phyloP scores from a whole-genome alignment of 2,113 vertebrate genomes.

The Alectura lathami region DNA sequence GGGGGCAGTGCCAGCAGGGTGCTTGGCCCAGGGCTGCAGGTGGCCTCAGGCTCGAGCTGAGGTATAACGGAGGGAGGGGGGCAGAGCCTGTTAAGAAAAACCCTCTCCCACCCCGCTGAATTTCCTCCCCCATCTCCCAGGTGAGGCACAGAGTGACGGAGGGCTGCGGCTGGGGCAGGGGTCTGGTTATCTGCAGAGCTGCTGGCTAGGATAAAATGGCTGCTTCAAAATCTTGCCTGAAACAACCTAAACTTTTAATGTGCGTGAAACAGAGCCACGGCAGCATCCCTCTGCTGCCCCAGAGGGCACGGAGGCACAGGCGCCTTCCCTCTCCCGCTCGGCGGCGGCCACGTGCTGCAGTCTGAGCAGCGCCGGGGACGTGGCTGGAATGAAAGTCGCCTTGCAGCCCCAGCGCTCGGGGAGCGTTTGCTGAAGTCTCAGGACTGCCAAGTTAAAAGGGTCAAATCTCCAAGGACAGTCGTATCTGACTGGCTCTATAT shows the following conservation, averaged over 20 bases:
- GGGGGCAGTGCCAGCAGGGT: background rate
- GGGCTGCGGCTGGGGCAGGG: background rate
- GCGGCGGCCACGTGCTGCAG: slow-evolving; percentile 40
- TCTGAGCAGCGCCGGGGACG: slow-evolving; percentile 46
- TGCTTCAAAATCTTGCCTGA: slow-evolving; percentile 27
- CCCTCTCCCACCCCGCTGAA: background rate
- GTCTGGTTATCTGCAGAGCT: background rate
- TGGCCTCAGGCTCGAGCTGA: background rate
- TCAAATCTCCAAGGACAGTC: slow-evolving; percentile 74
- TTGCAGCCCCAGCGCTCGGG: slow-evolving; percentile 22
- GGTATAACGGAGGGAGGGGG: background rate
- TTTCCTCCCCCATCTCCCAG: background rate
- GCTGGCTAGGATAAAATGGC: slow-evolving; percentile 46
- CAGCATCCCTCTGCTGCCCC: slow-evolving; percentile 2
- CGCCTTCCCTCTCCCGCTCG: slow-evolving; percentile 34
- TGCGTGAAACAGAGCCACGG: background rate
- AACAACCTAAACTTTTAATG: slow-evolving; percentile 49
- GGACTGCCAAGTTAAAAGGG: slow-evolving; percentile 61
- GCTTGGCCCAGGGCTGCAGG: background rate
- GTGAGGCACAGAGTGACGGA: background rate
- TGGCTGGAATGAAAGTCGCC: slow-evolving; percentile 66
- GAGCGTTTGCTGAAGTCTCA: slow-evolving; percentile 21
- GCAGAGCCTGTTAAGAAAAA: background rate
- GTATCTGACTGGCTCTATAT: slow-evolving; percentile 64
- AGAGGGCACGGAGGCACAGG: slow-evolving; percentile 47